Evolutionary conservation across 2,113 vertebrate genomes (phyloP), one percentile per base, ranked within the genome.

Genomic region (Turnix velox): DNA sequence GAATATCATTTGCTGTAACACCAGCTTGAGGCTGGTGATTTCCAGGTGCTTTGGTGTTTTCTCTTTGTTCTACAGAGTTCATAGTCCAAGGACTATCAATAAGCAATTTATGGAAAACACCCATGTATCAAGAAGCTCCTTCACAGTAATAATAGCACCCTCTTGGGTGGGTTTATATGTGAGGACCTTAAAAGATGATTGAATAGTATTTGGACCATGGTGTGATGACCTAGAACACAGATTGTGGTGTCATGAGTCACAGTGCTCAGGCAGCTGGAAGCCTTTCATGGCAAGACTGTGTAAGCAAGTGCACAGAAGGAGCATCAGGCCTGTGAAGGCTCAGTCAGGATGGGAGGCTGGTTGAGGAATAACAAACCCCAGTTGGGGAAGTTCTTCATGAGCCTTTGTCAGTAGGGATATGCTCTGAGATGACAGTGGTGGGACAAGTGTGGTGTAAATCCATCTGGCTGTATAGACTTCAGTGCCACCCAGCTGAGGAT

Each of bases 251-350:
- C 9, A 1, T 19, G n/a, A 51, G 42, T 58, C 10, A 4, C 3
- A 9, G 63, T 23, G 18, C 49, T 66, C 3, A 22, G 63, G 65
- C 4, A 4, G 39, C 37, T 85, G 55, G 77, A 81, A 81, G 27
- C 9, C 9, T 67, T 27, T 75, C 31, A 3, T 10, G 16, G 52
- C 0, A 3, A 43, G 25, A 42, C 18, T 0, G 0, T 63, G 30
- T 12, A 6, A 51, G n/a, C 1, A 0, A 72, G 39, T 16, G 48
- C 18, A 8, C 1, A 3, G 49, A 77, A 73, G 19, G 27, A 57
- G 54, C 18, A 48, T 8, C 45, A 40, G 68, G 78, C 55, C 17
- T 73, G 55, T 67, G n/a, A 71, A 84, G 74, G 74, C 8, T 68
- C 4, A 5, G 37, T 42, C 16, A 69, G 57, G 46, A 66, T 45